Percentiles rank a stretch among this genome's conserved stretches.
phyloP scores from a whole-genome alignment of 2,797 vertebrate species.

The Siniperca obscura region DNA sequence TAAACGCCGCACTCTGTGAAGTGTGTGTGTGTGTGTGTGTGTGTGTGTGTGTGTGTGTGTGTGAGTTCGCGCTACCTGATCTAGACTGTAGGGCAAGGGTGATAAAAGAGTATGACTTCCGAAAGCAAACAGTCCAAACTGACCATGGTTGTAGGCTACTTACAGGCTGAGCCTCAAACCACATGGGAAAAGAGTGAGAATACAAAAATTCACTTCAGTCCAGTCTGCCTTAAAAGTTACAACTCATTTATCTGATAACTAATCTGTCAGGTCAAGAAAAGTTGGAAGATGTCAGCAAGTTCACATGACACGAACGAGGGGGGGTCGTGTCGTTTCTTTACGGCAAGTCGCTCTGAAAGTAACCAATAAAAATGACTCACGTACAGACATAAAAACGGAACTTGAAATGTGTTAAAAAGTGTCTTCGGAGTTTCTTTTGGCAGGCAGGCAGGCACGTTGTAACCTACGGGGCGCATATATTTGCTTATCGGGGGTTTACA shows the following conservation, averaged over 20 bases:
- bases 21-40: not conserved
- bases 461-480: not conserved
- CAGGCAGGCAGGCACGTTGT: not conserved
- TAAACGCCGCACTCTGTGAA: slow-evolving; percentile 24
- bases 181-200: slow-evolving; percentile 31
- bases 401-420: slow-evolving; percentile 18
- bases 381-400: slow-evolving; percentile 46
- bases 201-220: not conserved
- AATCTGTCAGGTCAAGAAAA: not conserved
- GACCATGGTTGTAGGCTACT: no score
- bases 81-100: slow-evolving; percentile 31
- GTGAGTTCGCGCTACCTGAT: slow-evolving; percentile 4
- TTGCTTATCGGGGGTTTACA: not conserved
- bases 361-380: slow-evolving; percentile 6
- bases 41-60: not conserved
- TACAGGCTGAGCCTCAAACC: slow-evolving; percentile 39
- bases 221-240: not conserved
- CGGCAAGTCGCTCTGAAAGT: not conserved
- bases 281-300: not conserved
- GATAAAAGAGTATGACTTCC: slow-evolving; percentile 57
- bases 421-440: not conserved
- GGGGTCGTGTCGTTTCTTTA: not conserved
- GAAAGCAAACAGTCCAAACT: slow-evolving; percentile 58
- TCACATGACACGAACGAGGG: not conserved
- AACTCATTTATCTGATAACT: not conserved